Conservation (phyloP, 2,888 invertebrate species). For the Pseudococcus longispinus region DNA sequence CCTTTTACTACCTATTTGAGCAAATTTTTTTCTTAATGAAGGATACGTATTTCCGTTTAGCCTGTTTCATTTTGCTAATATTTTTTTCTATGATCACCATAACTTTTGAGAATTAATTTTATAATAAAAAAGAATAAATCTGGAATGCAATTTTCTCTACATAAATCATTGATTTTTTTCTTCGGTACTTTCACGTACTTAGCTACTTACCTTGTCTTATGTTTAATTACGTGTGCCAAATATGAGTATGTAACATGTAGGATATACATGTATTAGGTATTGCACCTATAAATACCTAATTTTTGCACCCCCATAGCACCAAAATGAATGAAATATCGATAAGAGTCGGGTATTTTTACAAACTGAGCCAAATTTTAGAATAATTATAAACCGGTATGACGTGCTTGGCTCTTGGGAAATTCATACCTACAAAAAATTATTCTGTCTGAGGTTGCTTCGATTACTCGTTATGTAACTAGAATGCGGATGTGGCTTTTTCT, state of each 20-base stretch:
- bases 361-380: background rate
- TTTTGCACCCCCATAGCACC: background rate
- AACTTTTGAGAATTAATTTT: too few species aligned
- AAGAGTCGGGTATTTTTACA: background rate
- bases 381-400: slow-evolving; percentile 36
- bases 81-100: background rate
- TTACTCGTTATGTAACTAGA: background rate
- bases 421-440: background rate
- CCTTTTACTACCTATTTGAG: slow-evolving; percentile 10
- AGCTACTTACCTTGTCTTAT: too few species aligned
- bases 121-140: too few species aligned
- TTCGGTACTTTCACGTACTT: too few species aligned
- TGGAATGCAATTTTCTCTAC: too few species aligned
- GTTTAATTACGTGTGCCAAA: too few species aligned
- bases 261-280: too few species aligned
- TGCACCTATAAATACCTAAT: background rate
- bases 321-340: background rate
- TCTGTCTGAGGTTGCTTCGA: background rate
- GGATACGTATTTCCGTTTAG: background rate
- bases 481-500: slow-evolving; percentile 39
- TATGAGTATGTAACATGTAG: too few species aligned
- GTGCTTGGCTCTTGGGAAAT: background rate
- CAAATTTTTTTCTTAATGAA: background rate
- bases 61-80: background rate
- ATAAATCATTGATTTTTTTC: too few species aligned